A percentile compares a stretch with the other conserved stretches of the same genome.
Evolutionary conservation across 1,140 invertebrate species (phyloP).

Genomic region (Euura lappo): DNA sequence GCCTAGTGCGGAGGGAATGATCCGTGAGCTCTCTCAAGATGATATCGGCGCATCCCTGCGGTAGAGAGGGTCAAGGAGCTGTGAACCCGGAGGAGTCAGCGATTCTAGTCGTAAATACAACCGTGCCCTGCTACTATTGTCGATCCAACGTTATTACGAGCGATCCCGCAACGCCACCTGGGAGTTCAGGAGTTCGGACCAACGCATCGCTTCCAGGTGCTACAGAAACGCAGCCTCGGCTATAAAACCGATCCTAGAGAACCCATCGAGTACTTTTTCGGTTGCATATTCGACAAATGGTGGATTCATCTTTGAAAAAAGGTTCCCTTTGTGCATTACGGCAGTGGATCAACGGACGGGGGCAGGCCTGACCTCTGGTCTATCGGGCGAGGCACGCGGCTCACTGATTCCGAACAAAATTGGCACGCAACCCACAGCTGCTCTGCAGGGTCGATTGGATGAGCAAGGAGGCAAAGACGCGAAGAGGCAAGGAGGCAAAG

Average conservation of each 20-base stretch:
- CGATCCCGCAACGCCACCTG: constrained; percentile 3
- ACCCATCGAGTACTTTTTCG: neutral
- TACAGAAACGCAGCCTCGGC: neutral
- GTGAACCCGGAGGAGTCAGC: constrained; percentile 46
- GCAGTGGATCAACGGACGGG: neutral
- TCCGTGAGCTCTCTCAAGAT: constrained; percentile 50
- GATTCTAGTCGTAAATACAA: constrained; percentile 55
- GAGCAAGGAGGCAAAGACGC: neutral
- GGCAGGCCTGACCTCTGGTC: neutral
- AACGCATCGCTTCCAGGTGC: neutral
- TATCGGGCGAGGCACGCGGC: neutral
- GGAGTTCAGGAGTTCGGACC: neutral
- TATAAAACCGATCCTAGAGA: neutral
- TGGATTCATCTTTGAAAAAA: too few species aligned
- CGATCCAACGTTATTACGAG: constrained; percentile 35
- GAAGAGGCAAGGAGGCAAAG: neutral
- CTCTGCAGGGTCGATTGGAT: neutral
- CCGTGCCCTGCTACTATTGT: constrained; percentile 48
- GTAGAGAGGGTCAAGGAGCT: constrained; percentile 46
- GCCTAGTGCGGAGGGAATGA: constrained; percentile 46
- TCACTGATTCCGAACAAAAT: constrained; percentile 3
- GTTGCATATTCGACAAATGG: neutral
- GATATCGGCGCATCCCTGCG: constrained; percentile 48
- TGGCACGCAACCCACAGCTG: constrained; percentile 1
- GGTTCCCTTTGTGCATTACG: neutral